These are phyloP conservation scores for Myotis vivesi DNA, from an alignment of 2,797 vertebrate genomes.

Conservation along the genomic window DNA sequence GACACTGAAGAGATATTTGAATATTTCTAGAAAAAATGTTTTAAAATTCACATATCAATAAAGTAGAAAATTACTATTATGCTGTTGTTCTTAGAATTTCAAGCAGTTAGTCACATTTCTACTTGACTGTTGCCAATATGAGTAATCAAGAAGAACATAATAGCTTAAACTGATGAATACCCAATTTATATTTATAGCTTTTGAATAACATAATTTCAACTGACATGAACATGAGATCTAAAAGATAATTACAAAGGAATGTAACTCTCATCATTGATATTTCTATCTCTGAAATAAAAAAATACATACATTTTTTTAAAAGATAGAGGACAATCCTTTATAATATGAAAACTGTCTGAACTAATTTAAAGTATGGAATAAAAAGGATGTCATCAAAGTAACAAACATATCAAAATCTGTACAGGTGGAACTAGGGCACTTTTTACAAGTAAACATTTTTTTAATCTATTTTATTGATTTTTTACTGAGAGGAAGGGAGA, in stretches of 20 bases:
- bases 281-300: too few species aligned
- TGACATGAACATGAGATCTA: slow-evolving; percentile 10
- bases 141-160: slow-evolving; percentile 1
- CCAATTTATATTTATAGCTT: background rate
- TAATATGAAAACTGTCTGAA: background rate
- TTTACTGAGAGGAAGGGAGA: too few species aligned
- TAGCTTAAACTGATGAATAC: background rate
- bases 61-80: slow-evolving; percentile 26
- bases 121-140: background rate
- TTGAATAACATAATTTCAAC: background rate
- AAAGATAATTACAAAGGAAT: slow-evolving; percentile 36
- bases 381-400: background rate
- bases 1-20: background rate
- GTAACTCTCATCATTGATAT: background rate
- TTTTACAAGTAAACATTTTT: background rate
- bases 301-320: too few species aligned
- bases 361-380: background rate
- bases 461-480: background rate
- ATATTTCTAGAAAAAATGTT: background rate
- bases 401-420: slow-evolving; percentile 28
- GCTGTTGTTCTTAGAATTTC: slow-evolving; percentile 35
- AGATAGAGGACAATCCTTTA: too few species aligned
- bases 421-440: background rate
- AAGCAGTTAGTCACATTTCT: slow-evolving; percentile 38
- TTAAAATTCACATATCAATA: slow-evolving; percentile 32